phyloP scores from a whole-genome alignment of 2,113 vertebrate genomes.

The Halcyon senegalensis region DNA sequence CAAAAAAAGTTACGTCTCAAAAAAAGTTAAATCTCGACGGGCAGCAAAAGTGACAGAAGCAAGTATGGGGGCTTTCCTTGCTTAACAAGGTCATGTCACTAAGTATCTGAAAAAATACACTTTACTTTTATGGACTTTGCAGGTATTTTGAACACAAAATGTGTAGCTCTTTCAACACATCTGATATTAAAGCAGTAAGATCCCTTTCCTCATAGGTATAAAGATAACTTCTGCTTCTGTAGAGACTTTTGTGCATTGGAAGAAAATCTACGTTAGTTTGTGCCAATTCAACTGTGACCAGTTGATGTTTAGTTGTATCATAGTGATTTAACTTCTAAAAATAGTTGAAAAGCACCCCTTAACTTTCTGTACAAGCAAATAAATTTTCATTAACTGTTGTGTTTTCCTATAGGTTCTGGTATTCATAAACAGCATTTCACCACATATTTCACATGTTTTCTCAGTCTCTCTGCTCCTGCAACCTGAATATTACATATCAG shows the following conservation, averaged over 20 bases:
- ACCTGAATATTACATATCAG: not conserved
- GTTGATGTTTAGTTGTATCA: not conserved
- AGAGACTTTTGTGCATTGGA: not conserved
- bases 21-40: not conserved
- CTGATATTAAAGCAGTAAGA: not conserved
- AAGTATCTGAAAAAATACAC: not conserved
- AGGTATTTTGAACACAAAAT: not conserved
- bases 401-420: not conserved
- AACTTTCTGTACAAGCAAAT: not conserved
- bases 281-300: not conserved
- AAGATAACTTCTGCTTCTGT: not conserved
- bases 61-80: not conserved
- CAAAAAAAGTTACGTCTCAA: not conserved
- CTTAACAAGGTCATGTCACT: rapidly evolving
- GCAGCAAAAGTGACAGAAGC: not conserved
- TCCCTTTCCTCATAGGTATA: not conserved
- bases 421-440: not conserved
- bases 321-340: not conserved
- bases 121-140: not conserved
- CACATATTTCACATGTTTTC: not conserved
- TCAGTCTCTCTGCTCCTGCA: not conserved
- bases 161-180: not conserved
- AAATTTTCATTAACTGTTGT: not conserved
- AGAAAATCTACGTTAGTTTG: not conserved
- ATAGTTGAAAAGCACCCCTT: not conserved